phyloP scores from a whole-genome alignment of 2,113 vertebrate species.

The Colinus virginianus region DNA sequence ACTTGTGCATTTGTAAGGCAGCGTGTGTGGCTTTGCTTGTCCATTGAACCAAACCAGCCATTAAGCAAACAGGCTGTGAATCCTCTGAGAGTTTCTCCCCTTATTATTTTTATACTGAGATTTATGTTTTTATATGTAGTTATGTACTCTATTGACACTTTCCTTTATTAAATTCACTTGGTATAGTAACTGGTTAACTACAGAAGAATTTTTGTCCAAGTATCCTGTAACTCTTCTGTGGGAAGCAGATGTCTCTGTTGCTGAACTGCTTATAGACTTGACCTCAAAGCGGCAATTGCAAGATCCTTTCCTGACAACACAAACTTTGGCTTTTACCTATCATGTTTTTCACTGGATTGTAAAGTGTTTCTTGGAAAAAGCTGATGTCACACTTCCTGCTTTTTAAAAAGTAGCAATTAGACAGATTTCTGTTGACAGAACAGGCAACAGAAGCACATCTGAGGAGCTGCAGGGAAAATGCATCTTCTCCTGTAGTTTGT shows the following conservation, averaged over 20 bases:
- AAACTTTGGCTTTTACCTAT: not conserved
- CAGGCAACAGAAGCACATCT: not conserved
- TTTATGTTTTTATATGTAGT: not conserved
- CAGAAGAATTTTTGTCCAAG: not conserved
- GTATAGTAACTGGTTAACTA: not conserved
- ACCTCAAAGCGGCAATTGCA: not conserved
- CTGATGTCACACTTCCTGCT: not conserved
- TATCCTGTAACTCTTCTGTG: not conserved
- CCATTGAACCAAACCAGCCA: not conserved
- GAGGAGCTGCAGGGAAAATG: not conserved
- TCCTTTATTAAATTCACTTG: not conserved
- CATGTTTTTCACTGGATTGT: not conserved
- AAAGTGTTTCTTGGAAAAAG: not conserved
- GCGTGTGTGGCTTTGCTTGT: not conserved
- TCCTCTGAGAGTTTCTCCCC: not conserved
- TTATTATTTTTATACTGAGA: not conserved
- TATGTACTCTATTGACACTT: not conserved
- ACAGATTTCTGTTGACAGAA: not conserved
- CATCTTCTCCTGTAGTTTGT: not conserved
- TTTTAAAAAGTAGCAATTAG: not conserved
- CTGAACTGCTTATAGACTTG: not conserved
- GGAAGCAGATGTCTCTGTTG: not conserved
- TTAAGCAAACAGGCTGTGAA: conserved; percentile 6
- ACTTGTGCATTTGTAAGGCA: not conserved
- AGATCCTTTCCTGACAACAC: not conserved